These are phyloP conservation scores for Epinotia ramella DNA, from an alignment of 2,888 invertebrate species.

Conservation along the genomic window DNA sequence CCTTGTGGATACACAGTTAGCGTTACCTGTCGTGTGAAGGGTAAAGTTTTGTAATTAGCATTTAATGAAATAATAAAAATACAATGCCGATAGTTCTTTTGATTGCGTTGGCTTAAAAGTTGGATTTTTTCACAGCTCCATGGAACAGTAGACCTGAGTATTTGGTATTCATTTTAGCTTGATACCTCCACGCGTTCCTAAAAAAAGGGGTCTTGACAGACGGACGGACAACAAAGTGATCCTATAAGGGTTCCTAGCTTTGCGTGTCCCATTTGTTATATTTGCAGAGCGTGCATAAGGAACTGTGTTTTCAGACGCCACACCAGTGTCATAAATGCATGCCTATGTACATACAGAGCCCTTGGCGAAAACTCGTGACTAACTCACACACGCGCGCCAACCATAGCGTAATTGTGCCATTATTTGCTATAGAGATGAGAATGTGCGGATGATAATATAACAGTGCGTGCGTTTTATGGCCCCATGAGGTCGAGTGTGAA, in stretches of 20 bases:
- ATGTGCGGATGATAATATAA: slow-evolving; percentile 56
- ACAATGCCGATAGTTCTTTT: too few relatives aligned
- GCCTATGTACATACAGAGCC: slow-evolving; percentile 15
- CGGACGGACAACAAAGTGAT: too few relatives aligned
- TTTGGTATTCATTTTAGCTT: too few relatives aligned
- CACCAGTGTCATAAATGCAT: slow-evolving; percentile 31
- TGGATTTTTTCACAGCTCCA: too few relatives aligned
- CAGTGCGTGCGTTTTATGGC: slow-evolving; percentile 53
- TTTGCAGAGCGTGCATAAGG: slow-evolving; percentile 19
- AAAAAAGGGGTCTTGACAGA: too few relatives aligned
- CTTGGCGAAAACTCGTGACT: slow-evolving; percentile 57
- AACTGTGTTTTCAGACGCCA: slow-evolving; percentile 18
- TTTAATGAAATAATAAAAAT: too few relatives aligned
- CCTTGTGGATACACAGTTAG: too few relatives aligned
- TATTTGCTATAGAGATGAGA: slow-evolving; percentile 54
- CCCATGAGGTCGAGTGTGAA: slow-evolving; percentile 17
- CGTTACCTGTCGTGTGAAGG: too few relatives aligned
- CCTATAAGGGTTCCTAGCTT: neutral
- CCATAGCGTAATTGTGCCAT: slow-evolving; percentile 39
- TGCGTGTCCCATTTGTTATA: neutral
- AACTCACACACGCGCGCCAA: slow-evolving; percentile 55
- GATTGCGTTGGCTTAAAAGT: too few relatives aligned
- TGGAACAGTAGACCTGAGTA: too few relatives aligned
- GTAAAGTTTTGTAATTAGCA: too few relatives aligned
- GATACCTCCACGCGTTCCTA: too few relatives aligned